A percentile compares a stretch with the other conserved stretches of the same genome.
Conservation (phyloP, 2,888 invertebrate genomes). For the Euproctis similis region DNA sequence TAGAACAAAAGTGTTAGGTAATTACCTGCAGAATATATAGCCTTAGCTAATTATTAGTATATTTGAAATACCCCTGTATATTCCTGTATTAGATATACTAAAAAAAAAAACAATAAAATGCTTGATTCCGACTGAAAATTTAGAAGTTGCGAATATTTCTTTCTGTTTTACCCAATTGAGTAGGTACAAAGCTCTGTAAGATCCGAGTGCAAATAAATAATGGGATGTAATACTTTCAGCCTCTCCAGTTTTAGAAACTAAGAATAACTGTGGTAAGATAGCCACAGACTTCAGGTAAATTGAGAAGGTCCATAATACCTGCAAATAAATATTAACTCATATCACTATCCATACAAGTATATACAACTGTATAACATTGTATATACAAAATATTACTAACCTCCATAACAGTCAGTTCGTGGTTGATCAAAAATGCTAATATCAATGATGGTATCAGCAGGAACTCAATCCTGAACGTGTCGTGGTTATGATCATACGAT, state of each 20-base stretch:
- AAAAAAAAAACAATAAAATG: no score
- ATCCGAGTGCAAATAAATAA: constrained; percentile 94
- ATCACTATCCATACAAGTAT: no score
- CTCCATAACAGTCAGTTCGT: constrained; percentile 95
- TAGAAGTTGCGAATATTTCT: no score
- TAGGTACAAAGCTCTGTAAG: constrained; percentile 92
- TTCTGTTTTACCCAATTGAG: constrained; percentile 91
- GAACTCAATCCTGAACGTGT: constrained; percentile 98
- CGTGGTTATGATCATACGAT: constrained; percentile 98
- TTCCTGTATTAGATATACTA: no score
- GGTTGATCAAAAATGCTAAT: constrained; percentile 93
- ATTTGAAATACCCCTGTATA: no score
- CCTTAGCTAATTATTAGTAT: no score
- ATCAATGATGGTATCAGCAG: constrained; percentile 90
- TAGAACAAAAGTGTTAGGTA: no score
- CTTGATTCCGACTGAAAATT: no score
- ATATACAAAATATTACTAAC: no score
- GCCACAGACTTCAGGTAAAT: constrained; percentile 99
- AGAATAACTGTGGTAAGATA: constrained; percentile 97
- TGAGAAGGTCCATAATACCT: constrained; percentile 99
- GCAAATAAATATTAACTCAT: constrained; percentile 8
- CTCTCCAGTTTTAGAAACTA: constrained; percentile 98
- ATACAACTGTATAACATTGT: no score
- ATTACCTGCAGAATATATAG: no score
- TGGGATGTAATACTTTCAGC: constrained; percentile 99